These are phyloP conservation scores for Callospermophilus lateralis DNA, from an alignment of 2,113 vertebrate species.

Conservation along the genomic window DNA sequence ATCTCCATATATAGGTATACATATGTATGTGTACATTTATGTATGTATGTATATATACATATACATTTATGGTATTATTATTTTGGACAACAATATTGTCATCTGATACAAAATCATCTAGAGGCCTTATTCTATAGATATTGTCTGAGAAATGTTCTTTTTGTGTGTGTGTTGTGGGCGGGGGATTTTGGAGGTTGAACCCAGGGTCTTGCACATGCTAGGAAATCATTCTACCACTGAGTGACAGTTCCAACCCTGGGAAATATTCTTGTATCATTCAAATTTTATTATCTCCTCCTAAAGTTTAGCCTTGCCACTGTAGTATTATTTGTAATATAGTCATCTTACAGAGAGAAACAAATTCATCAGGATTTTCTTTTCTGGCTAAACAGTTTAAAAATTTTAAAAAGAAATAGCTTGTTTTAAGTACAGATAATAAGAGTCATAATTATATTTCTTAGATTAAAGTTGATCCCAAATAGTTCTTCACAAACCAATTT, in stretches of 20 bases:
- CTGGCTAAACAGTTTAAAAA: constrained; percentile 7
- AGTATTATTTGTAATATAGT: constrained; percentile 29
- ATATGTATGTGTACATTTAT: no score
- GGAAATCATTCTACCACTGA: no score
- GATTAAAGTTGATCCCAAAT: constrained; percentile 40
- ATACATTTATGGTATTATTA: neutral
- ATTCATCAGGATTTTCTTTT: constrained; percentile 22
- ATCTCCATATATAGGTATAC: neutral
- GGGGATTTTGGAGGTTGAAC: no score
- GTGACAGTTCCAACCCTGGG: no score
- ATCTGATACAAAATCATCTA: constrained; percentile 46
- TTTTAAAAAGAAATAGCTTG: constrained; percentile 36
- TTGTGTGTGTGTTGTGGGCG: no score
- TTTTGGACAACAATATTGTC: neutral
- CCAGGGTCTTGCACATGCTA: no score
- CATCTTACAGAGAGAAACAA: constrained; percentile 32
- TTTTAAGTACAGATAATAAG: constrained; percentile 55
- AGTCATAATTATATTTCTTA: constrained; percentile 52
- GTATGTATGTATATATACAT: neutral
- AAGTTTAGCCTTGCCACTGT: neutral
- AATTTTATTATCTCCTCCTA: neutral
- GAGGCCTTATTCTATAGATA: constrained; percentile 20
- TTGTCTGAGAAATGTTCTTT: neutral
- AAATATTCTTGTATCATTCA: neutral
- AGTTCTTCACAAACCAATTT: neutral